Evolutionary conservation across 2,113 vertebrate species (phyloP), one percentile per base, ranked within the genome.

Genomic region (Camelus dromedarius): DNA sequence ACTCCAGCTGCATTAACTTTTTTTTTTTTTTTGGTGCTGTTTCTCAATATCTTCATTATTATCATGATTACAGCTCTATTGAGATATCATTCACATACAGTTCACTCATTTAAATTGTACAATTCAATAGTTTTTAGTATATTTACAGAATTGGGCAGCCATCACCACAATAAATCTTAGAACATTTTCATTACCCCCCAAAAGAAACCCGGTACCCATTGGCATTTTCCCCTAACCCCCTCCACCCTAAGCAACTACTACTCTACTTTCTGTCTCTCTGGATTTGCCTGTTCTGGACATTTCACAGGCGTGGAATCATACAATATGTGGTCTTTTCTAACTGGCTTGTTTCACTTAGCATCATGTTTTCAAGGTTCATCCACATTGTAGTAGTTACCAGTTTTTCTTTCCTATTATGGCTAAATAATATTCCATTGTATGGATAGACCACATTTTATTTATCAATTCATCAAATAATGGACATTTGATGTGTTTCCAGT

Each of bases 361-460:
- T 84, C 35, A 58, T 30, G 9, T 58, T 92, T 83, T 93, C 32
- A 52, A 92, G n/a, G 50, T 66, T 83, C 62, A 88, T 38, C 42
- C 52, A 69, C 15, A 8, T 20, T 50, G 28, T 35, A 58, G 13
- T 69, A 28, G 35, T 22, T 46, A 22, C 60, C n/a, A 67, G 48
- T 67, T 32, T 48, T 83, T 86, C 82, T 62, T 48, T 96, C n/a
- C 32, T 72, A 88, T 93, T 83, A 72, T 79, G 64, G 26, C 76
- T 42, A 26, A 88, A 52, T 66, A 75, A 48, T 62, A 75, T 76
- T 60, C 66, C 30, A n/a, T 38, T n/a, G 3, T 38, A 46, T 30
- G 62, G 69, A 62, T 26, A 85, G 12, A 84, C 2, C 12, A 26
- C 12, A 35, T 66, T 93, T 94, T 54, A 10, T 91, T 93, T 64